Evolutionary conservation across 2,888 invertebrate species (phyloP).

Genomic region (Drosophila siamana): DNA sequence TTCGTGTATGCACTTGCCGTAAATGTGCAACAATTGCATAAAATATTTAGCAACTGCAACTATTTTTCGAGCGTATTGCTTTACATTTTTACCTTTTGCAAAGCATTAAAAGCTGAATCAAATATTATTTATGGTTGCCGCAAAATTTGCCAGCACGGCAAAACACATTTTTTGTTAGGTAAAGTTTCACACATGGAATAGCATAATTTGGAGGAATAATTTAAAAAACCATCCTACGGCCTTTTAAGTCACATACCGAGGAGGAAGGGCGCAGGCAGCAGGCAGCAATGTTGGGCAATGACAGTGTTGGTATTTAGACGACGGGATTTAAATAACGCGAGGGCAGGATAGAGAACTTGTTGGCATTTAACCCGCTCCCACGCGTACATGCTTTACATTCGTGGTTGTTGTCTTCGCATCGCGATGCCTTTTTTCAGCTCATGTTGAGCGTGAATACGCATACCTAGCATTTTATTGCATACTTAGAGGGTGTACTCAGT

Average conservation of each 20-base stretch:
- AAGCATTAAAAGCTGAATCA: conserved; percentile 46
- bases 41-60: conserved; percentile 44
- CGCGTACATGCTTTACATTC: conserved; percentile 16
- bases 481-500: neutral
- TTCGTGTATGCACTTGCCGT: conserved; percentile 15
- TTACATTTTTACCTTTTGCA: conserved; percentile 14
- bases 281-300: neutral
- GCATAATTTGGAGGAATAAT: conserved; percentile 77
- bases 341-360: neutral
- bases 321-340: conserved; percentile 9
- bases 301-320: conserved; percentile 12
- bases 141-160: conserved; percentile 55
- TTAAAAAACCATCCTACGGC: conserved; percentile 58
- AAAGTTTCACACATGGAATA: conserved; percentile 61
- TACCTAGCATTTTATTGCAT: neutral
- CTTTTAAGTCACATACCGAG: conserved; percentile 21
- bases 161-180: conserved; percentile 45
- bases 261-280: neutral
- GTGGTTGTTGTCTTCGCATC: conserved; percentile 39
- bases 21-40: conserved; percentile 43
- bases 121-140: conserved; percentile 68
- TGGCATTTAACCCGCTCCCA: conserved; percentile 55
- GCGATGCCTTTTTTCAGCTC: conserved; percentile 40
- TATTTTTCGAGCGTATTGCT: conserved; percentile 32
- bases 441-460: conserved; percentile 46